phyloP scores from a whole-genome alignment of 2,888 invertebrate species.

The Zhuqinia jingwanae region DNA sequence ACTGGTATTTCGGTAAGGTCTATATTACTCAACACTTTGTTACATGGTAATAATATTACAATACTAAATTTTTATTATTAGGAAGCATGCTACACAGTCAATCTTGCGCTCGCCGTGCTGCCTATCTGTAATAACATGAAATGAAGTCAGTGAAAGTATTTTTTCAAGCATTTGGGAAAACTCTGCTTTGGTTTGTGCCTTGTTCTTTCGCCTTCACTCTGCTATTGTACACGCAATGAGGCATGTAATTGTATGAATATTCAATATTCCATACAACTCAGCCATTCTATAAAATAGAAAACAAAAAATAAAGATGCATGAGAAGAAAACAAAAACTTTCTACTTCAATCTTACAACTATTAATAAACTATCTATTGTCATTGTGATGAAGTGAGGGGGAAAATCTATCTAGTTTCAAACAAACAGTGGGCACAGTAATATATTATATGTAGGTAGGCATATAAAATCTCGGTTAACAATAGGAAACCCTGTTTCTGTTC shows the following conservation, averaged over 20 bases:
- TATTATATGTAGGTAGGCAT: too few relatives aligned
- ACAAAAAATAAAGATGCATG: constrained; percentile 6
- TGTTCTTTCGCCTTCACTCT: neutral
- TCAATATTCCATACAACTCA: constrained; percentile 24
- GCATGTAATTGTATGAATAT: constrained; percentile 48
- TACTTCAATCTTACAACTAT: neutral
- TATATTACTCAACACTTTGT: too few relatives aligned
- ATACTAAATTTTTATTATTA: too few relatives aligned
- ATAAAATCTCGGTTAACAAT: too few relatives aligned
- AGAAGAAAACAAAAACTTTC: neutral
- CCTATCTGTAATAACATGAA: too few relatives aligned
- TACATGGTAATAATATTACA: too few relatives aligned
- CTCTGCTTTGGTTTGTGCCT: neutral
- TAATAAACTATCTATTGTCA: neutral
- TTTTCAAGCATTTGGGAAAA: neutral
- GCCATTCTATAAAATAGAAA: constrained; percentile 3
- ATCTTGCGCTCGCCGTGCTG: too few relatives aligned
- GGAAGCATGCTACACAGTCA: too few relatives aligned
- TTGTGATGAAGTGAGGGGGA: neutral
- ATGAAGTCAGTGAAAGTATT: neutral
- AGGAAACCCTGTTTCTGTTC: too few relatives aligned
- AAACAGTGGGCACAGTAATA: too few relatives aligned
- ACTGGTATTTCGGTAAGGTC: constrained; percentile 47
- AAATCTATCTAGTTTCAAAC: too few relatives aligned
- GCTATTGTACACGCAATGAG: constrained; percentile 15